Percentiles rank a stretch among this genome's conserved stretches.
phyloP scores from a whole-genome alignment of 2,888 invertebrate species.

The Cecidostiba fungosa region DNA sequence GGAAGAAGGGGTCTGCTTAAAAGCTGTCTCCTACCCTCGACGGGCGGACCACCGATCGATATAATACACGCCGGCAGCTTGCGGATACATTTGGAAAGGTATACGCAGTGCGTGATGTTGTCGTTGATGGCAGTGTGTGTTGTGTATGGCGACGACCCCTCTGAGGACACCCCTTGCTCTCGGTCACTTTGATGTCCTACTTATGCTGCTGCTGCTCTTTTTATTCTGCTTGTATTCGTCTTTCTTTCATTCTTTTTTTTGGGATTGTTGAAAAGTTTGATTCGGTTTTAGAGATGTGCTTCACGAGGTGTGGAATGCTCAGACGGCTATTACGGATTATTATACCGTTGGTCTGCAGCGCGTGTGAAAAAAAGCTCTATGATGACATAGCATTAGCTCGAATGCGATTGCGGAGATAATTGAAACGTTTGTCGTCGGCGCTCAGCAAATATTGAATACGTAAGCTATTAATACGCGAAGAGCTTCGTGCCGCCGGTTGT shows the following conservation, averaged over 20 bases:
- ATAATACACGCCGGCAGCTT: slow-evolving; percentile 15
- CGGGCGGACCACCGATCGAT: slow-evolving; percentile 42
- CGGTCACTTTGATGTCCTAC: slow-evolving; percentile 42
- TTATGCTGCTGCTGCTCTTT: background rate
- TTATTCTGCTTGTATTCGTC: background rate
- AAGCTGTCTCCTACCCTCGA: slow-evolving; percentile 20
- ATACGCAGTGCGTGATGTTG: background rate
- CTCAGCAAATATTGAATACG: background rate
- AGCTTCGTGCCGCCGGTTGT: background rate
- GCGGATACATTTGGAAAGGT: background rate
- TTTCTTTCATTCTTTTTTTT: background rate
- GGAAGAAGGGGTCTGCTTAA: slow-evolving; percentile 24
- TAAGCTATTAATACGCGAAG: background rate
- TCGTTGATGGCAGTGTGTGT: background rate
- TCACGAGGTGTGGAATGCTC: background rate
- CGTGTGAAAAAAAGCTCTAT: background rate
- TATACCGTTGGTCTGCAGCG: background rate
- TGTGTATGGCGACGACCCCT: background rate
- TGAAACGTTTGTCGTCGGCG: background rate
- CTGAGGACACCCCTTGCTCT: background rate
- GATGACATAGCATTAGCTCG: background rate
- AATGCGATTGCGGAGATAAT: background rate
- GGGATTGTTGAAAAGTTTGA: background rate
- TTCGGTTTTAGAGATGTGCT: background rate
- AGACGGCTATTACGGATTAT: background rate